Evolutionary conservation across 2,888 invertebrate species (phyloP).

Genomic region (Ectemnius cavifrons): DNA sequence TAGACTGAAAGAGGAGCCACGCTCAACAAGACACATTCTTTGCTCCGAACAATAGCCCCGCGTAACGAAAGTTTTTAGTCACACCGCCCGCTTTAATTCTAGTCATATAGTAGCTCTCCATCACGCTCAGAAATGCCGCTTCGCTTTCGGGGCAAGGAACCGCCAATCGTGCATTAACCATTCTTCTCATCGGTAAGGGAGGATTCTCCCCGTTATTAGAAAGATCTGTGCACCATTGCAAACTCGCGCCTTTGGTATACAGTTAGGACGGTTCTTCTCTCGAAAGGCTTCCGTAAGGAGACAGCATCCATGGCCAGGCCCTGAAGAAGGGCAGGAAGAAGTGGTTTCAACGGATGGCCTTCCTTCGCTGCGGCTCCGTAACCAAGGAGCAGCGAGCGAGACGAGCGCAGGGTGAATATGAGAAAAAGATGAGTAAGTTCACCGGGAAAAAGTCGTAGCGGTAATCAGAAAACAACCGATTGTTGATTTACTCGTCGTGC

Average conservation of each 20-base stretch:
- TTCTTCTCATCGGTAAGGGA: too few species aligned
- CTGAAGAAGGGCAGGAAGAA: slow-evolving; percentile 17
- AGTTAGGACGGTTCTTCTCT: neutral
- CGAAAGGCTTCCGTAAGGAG: neutral
- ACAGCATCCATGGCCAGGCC: neutral
- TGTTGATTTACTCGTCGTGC: slow-evolving; percentile 59
- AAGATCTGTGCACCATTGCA: too few species aligned
- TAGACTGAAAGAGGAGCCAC: neutral
- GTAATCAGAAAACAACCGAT: slow-evolving; percentile 49
- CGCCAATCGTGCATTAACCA: too few species aligned
- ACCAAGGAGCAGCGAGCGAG: slow-evolving; percentile 8
- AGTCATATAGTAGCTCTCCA: neutral
- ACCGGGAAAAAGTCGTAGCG: slow-evolving; percentile 40
- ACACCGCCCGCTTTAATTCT: slow-evolving; percentile 14
- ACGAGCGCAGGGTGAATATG: slow-evolving; percentile 12
- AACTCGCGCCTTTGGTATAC: neutral
- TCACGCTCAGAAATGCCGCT: too few species aligned
- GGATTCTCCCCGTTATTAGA: too few species aligned
- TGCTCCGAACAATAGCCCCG: too few species aligned
- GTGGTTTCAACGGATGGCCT: slow-evolving; percentile 24
- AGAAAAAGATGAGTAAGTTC: slow-evolving; percentile 27
- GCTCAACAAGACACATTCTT: too few species aligned
- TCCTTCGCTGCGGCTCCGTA: slow-evolving; percentile 9
- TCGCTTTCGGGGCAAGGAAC: too few species aligned
- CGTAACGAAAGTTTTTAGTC: neutral